These are phyloP conservation scores for Fukomys damarensis DNA, from an alignment of 2,113 vertebrate genomes.

Conservation along the genomic window DNA sequence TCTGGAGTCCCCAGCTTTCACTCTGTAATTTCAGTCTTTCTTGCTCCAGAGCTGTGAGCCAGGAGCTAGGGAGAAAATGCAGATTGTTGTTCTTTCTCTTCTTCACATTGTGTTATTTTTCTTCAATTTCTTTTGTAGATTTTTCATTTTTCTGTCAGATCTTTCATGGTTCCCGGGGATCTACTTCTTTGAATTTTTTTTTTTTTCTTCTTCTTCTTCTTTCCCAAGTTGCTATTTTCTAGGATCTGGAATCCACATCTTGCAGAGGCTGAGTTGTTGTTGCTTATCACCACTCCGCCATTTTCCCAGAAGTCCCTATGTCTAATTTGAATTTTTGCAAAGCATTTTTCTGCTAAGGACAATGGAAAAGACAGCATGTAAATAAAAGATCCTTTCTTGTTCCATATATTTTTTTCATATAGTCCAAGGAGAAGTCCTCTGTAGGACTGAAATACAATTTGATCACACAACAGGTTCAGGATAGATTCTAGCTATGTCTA, in stretches of 20 bases:
- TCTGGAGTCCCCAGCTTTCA: background rate
- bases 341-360: background rate
- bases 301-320: background rate
- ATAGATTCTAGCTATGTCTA: background rate
- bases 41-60: background rate
- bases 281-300: background rate
- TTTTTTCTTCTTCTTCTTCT: no score
- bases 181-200: background rate
- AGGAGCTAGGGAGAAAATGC: background rate
- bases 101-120: background rate
- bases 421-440: background rate
- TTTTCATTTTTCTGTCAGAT: background rate
- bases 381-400: background rate
- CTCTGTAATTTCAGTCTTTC: background rate
- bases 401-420: background rate
- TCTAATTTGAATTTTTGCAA: slow-evolving; percentile 24
- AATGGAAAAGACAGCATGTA: background rate
- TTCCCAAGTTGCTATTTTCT: background rate
- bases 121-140: background rate
- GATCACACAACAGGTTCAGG: background rate
- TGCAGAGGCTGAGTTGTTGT: background rate
- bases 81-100: background rate
- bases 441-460: background rate
- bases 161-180: background rate
- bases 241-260: background rate